phyloP scores from a whole-genome alignment of 2,888 invertebrate genomes.

The Mythimna lalbum region DNA sequence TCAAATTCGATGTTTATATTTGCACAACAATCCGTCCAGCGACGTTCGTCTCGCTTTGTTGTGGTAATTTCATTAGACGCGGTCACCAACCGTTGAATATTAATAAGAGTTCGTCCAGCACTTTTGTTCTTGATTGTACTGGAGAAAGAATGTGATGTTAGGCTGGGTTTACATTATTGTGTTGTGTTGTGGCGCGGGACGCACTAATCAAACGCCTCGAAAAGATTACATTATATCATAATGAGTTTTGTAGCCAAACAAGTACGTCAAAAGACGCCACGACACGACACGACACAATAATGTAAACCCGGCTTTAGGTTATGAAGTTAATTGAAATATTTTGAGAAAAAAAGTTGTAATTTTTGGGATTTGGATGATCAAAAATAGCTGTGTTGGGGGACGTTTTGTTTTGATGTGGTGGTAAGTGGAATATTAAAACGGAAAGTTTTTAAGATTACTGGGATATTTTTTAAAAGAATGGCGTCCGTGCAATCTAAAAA shows the following conservation, averaged over 20 bases:
- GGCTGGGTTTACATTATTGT: neutral
- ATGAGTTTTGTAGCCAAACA: too few species aligned
- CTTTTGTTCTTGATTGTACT: slow-evolving; percentile 73
- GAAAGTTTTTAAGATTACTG: neutral
- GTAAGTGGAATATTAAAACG: neutral
- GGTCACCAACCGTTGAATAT: slow-evolving; percentile 83
- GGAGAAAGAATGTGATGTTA: slow-evolving; percentile 42
- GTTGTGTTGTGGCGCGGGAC: too few species aligned
- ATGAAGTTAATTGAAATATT: slow-evolving; percentile 49
- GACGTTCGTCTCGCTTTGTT: slow-evolving; percentile 81
- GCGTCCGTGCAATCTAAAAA: too few species aligned
- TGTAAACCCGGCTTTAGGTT: neutral
- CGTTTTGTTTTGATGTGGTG: neutral
- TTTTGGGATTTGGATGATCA: slow-evolving; percentile 13
- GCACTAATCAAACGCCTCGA: too few species aligned
- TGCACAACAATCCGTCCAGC: slow-evolving; percentile 81
- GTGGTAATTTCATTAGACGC: slow-evolving; percentile 88
- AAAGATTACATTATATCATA: too few species aligned
- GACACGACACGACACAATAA: too few species aligned
- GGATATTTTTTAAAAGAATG: neutral
- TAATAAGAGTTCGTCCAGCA: slow-evolving; percentile 78
- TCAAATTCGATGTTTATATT: slow-evolving; percentile 87
- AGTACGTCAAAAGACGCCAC: too few species aligned
- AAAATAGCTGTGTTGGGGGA: neutral
- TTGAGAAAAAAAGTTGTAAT: slow-evolving; percentile 19